phyloP scores from a whole-genome alignment of 2,888 invertebrate genomes.

The Idaea aversata region DNA sequence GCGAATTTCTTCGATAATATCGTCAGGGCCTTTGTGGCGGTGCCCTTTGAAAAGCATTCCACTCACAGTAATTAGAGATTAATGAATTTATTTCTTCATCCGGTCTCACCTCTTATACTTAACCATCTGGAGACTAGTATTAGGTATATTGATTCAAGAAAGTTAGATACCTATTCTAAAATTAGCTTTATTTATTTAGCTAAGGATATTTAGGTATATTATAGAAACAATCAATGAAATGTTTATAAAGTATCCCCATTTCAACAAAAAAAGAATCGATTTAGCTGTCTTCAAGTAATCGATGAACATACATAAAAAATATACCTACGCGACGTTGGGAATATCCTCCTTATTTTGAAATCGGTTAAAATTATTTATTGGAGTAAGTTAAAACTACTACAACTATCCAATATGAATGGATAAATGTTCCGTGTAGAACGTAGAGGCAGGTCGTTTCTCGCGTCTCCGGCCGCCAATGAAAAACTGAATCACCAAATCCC shows the following conservation, averaged over 20 bases:
- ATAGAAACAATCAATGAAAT: background rate
- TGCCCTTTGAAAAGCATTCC: conserved; percentile 57
- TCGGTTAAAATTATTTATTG: too few species aligned
- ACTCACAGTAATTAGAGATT: conserved; percentile 69
- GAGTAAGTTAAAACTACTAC: too few species aligned
- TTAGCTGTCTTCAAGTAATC: background rate
- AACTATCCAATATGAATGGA: conserved; percentile 36
- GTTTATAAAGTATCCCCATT: background rate
- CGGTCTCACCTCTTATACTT: background rate
- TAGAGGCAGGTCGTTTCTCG: conserved; percentile 9
- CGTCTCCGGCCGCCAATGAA: conserved; percentile 54
- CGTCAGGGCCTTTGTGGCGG: conserved; percentile 58
- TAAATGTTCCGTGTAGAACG: conserved; percentile 31
- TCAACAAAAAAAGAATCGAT: background rate
- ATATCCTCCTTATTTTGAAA: too few species aligned
- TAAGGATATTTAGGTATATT: too few species aligned
- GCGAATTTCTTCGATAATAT: conserved; percentile 62
- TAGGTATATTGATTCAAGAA: background rate
- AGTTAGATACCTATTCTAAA: background rate
- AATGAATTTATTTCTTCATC: conserved; percentile 56
- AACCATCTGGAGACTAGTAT: background rate
- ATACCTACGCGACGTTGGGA: too few species aligned
- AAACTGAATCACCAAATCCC: conserved; percentile 77
- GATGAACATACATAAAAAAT: too few species aligned
- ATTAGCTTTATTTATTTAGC: too few species aligned